Percentiles rank a stretch among this genome's conserved stretches.
These are phyloP conservation scores for Dysdera silvatica DNA, from an alignment of 1,140 invertebrate genomes.

Conservation along the genomic window DNA sequence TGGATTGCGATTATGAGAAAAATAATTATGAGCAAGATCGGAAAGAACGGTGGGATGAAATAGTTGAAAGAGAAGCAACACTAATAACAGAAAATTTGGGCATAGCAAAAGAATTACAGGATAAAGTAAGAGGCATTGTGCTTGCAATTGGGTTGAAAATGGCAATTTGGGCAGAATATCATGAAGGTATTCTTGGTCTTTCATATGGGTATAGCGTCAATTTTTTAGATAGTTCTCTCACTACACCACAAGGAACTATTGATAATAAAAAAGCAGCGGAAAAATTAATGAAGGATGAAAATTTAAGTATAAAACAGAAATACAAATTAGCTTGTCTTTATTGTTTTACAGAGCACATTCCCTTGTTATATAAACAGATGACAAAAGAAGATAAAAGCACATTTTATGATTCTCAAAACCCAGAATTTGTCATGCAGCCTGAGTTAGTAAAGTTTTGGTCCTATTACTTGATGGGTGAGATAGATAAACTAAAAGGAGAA, in stretches of 20 bases:
- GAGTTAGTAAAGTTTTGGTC: slow-evolving; percentile 17
- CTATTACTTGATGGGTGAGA: slow-evolving; percentile 6
- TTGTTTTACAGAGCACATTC: slow-evolving; percentile 22
- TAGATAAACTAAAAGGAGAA: slow-evolving; percentile 12
- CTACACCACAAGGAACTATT: slow-evolving; percentile 8
- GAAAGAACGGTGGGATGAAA: slow-evolving; percentile 17
- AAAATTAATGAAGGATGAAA: slow-evolving; percentile 9
- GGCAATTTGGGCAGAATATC: slow-evolving; percentile 18
- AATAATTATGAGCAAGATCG: not conserved
- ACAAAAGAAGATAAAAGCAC: not conserved
- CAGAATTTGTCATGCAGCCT: slow-evolving; percentile 6
- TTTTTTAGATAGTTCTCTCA: slow-evolving; percentile 21
- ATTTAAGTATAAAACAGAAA: not conserved
- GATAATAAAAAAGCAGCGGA: slow-evolving; percentile 17
- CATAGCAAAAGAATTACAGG: not conserved
- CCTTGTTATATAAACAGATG: slow-evolving; percentile 4
- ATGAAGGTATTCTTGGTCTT: slow-evolving; percentile 11
- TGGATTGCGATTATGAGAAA: slow-evolving; percentile 1
- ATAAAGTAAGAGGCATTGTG: slow-evolving; percentile 15
- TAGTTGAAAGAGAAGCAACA: slow-evolving; percentile 11
- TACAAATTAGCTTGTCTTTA: slow-evolving; percentile 23
- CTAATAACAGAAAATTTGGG: slow-evolving; percentile 1
- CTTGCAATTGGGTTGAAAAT: slow-evolving; percentile 9
- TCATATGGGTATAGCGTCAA: slow-evolving; percentile 13
- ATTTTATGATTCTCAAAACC: not conserved